A percentile compares a stretch with the other conserved stretches of the same genome.
phyloP scores from a whole-genome alignment of 1,140 invertebrate genomes.

The Andrena cerasifolii region DNA sequence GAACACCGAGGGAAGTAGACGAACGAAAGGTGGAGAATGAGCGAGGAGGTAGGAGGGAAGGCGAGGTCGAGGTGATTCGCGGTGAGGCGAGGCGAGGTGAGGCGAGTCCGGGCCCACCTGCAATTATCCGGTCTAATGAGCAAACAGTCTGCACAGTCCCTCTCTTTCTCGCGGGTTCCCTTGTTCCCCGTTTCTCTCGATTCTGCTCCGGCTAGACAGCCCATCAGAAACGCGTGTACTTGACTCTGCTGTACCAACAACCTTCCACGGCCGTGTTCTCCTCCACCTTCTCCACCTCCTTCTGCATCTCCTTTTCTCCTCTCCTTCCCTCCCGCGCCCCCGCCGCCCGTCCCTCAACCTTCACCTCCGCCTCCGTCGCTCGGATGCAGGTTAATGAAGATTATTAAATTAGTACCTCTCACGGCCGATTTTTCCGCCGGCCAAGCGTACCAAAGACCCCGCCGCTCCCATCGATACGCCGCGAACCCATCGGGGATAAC shows the following conservation, averaged over 20 bases:
- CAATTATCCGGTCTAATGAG: conserved; percentile 82
- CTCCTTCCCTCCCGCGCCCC: conserved; percentile 27
- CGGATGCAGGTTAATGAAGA: conserved; percentile 71
- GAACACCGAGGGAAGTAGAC: conserved; percentile 50
- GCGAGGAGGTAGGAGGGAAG: conserved; percentile 33
- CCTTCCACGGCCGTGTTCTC: conserved; percentile 61
- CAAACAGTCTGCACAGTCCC: conserved; percentile 74
- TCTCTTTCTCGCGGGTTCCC: conserved; percentile 42
- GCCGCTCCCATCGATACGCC: conserved; percentile 20
- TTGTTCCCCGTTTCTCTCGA: conserved; percentile 48
- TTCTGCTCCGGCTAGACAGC: conserved; percentile 55
- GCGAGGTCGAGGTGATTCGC: conserved; percentile 55
- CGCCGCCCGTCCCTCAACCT: too few species aligned
- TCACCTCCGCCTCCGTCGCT: conserved; percentile 15
- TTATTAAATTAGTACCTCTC: conserved; percentile 78
- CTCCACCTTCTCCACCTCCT: conserved; percentile 29
- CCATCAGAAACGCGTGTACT: conserved; percentile 66
- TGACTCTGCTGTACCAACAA: conserved; percentile 64
- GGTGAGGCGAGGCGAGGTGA: conserved; percentile 61
- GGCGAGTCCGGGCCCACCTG: conserved; percentile 73
- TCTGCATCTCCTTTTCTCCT: conserved; percentile 32
- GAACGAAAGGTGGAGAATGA: conserved; percentile 50
- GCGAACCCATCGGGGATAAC: conserved; percentile 10
- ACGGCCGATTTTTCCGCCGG: conserved; percentile 54
- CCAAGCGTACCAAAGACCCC: conserved; percentile 31